Evolutionary conservation across 2,888 invertebrate species (phyloP), one percentile per base, ranked within the genome.

Genomic region (Allolobophora icterica): DNA sequence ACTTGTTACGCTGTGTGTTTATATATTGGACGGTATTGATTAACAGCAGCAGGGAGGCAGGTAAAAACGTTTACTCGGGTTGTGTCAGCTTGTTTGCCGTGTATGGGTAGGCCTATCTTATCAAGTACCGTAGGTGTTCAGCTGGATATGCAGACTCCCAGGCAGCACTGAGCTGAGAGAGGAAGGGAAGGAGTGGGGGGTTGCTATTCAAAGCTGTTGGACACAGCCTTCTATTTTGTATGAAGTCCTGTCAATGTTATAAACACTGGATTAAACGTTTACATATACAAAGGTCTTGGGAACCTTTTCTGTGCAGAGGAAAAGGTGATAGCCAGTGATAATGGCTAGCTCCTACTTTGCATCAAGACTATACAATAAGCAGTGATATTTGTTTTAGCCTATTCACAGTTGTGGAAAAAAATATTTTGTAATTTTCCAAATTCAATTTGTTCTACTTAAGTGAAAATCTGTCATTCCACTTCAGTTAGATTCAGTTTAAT

Each of bases 301-400:
- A 71, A n/a, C n/a, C n/a, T 71, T 71, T 71, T 71, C n/a, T 71
- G n/a, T n/a, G n/a, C n/a, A 71, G 71, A n/a, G 71, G 71, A 71
- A n/a, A 71, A 71, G n/a, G n/a, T 8, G 71, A n/a, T 71, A 71
- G 71, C n/a, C 6, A 30, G 30, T 71, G 8, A 71, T 71, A n/a
- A n/a, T 71, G 30, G 71, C 71, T 71, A 1, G n/a, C 17, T 71
- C n/a, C 71, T 71, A 11, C n/a, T 71, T n/a, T n/a, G 8, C n/a
- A 71, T n/a, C n/a, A 71, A 71, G 71, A n/a, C n/a, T 13, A 71
- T 71, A n/a, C n/a, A 71, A 8, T 71, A n/a, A n/a, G 71, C n/a
- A n/a, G 71, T 71, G n/a, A 13, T n/a, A 71, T 11, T n/a, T 71
- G 71, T 13, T 8, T 71, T 30, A 71, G 71, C 30, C 71, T n/a